Conservation (phyloP, 2,113 vertebrate genomes). For the Periophthalmodon schlosseri region DNA sequence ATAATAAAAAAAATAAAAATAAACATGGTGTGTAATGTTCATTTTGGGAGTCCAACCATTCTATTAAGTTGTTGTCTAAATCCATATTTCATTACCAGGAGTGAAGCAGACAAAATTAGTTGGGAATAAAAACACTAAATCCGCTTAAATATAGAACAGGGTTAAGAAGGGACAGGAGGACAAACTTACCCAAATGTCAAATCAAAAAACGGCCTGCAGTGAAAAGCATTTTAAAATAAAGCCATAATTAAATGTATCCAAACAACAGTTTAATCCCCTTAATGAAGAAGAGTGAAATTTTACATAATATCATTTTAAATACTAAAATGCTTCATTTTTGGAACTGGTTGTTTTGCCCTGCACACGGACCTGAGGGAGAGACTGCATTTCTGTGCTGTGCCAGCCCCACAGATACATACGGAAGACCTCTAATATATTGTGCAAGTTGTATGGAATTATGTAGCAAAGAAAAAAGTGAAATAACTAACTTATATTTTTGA, state of each 20-base stretch:
- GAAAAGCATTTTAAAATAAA: background rate
- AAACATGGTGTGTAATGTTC: background rate
- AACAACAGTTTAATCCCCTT: background rate
- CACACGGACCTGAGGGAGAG: background rate
- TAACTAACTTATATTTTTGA: no score
- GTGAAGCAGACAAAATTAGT: background rate
- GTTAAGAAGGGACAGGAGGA: slow-evolving; percentile 1
- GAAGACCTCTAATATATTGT: no score
- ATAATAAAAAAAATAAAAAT: slow-evolving; percentile 7
- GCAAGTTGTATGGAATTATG: no score
- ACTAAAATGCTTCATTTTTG: no score
- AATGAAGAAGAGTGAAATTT: background rate
- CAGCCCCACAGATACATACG: no score
- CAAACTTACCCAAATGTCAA: background rate
- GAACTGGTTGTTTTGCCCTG: background rate
- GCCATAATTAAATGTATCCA: background rate
- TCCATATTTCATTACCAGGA: slow-evolving; percentile 16
- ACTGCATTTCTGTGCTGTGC: no score
- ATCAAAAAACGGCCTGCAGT: background rate
- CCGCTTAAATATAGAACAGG: slow-evolving; percentile 9
- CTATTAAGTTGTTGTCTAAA: slow-evolving; percentile 10
- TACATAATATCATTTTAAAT: background rate
- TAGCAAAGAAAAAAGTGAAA: no score
- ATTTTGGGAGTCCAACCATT: slow-evolving; percentile 13
- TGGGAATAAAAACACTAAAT: slow-evolving; percentile 26